Conservation (phyloP, 2,888 invertebrate genomes). For the Nomada ruficornis region DNA sequence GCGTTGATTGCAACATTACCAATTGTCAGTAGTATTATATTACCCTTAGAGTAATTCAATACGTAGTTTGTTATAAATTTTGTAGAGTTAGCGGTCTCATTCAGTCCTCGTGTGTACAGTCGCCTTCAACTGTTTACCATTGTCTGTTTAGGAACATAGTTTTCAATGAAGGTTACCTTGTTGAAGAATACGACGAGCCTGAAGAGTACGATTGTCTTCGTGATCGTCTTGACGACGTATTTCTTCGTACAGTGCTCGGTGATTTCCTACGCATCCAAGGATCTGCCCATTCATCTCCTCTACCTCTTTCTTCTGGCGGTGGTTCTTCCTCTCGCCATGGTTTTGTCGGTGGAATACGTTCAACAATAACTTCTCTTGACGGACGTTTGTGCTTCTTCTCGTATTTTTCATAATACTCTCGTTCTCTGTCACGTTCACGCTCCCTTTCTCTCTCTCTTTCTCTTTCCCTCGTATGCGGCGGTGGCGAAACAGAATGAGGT, state of each 20-base stretch:
- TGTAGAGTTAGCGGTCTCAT: too few relatives aligned
- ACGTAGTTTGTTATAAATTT: too few relatives aligned
- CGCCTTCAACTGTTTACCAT: not conserved
- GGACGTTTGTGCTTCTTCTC: slow-evolving; percentile 86
- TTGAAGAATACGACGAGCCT: slow-evolving; percentile 89
- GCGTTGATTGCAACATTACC: too few relatives aligned
- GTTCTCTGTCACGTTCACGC: slow-evolving; percentile 79
- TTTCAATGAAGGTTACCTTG: slow-evolving; percentile 83
- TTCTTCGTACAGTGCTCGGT: slow-evolving; percentile 83
- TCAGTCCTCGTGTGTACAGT: too few relatives aligned
- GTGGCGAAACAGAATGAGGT: slow-evolving; percentile 82
- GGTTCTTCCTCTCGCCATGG: slow-evolving; percentile 82
- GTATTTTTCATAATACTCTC: slow-evolving; percentile 83
- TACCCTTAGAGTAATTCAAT: too few relatives aligned
- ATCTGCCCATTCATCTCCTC: slow-evolving; percentile 97
- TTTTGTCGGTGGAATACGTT: slow-evolving; percentile 86
- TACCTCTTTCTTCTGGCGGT: slow-evolving; percentile 81
- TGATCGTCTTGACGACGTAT: slow-evolving; percentile 81
- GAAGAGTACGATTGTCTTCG: slow-evolving; percentile 89
- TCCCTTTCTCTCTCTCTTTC: slow-evolving; percentile 78
- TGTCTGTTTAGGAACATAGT: not conserved
- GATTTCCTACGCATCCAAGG: slow-evolving; percentile 95
- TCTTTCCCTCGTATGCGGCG: slow-evolving; percentile 79
- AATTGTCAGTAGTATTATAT: too few relatives aligned
- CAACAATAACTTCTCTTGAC: slow-evolving; percentile 91